phyloP scores from a whole-genome alignment of 2,888 invertebrate genomes.

The Drosophila stalkeri region DNA sequence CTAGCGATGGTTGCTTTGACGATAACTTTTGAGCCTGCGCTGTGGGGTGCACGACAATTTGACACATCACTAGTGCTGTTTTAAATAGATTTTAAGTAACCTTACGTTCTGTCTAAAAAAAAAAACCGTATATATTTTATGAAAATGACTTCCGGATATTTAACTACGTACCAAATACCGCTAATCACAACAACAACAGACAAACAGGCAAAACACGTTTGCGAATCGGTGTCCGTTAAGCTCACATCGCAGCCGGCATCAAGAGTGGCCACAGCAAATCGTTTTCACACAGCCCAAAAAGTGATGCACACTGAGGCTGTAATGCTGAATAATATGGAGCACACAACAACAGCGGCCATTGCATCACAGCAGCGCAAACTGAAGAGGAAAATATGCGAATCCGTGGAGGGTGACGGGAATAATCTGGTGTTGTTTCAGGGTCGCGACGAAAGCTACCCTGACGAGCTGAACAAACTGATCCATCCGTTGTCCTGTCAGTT shows the following conservation, averaged over 20 bases:
- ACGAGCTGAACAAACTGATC: slow-evolving; percentile 85
- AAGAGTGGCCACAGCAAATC: slow-evolving; percentile 4
- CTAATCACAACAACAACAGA: slow-evolving; percentile 1
- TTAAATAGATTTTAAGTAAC: slow-evolving; percentile 34
- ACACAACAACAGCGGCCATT: neutral
- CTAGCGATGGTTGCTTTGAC: slow-evolving; percentile 22
- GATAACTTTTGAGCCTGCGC: slow-evolving; percentile 40
- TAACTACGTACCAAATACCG: slow-evolving; percentile 34
- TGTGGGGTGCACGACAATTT: neutral
- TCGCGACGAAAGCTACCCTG: slow-evolving; percentile 79
- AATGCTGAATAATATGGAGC: slow-evolving; percentile 2
- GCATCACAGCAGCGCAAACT: slow-evolving; percentile 37
- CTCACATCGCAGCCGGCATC: neutral
- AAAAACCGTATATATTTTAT: neutral
- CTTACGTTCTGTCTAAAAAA: slow-evolving; percentile 46
- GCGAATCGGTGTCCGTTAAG: neutral
- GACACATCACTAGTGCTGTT: slow-evolving; percentile 41
- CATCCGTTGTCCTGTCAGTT: slow-evolving; percentile 86
- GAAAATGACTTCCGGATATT: slow-evolving; percentile 59
- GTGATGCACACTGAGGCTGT: neutral
- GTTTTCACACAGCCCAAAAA: slow-evolving; percentile 20
- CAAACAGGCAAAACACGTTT: neutral
- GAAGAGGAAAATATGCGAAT: slow-evolving; percentile 29
- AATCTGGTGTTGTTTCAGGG: slow-evolving; percentile 69
- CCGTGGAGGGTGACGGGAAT: slow-evolving; percentile 10